phyloP scores from a whole-genome alignment of 2,113 vertebrate species.

The Lonchura striata region DNA sequence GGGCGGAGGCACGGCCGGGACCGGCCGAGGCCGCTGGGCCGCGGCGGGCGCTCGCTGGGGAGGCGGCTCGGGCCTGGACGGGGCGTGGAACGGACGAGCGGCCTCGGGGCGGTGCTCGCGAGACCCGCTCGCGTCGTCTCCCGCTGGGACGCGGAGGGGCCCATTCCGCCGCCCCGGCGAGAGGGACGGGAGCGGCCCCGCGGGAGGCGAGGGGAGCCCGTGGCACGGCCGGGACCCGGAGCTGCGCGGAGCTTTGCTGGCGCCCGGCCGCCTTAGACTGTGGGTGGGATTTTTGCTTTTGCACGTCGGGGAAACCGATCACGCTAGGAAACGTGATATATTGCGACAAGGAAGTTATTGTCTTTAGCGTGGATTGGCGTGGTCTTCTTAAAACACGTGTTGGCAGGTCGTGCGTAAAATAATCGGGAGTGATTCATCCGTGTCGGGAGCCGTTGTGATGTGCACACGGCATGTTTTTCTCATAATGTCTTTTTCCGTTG shows the following conservation, averaged over 20 bases:
- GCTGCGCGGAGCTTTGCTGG: not conserved
- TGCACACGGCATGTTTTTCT: not conserved
- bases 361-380: not conserved
- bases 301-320: accelerated
- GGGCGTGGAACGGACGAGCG: not conserved
- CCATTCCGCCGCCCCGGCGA: not conserved
- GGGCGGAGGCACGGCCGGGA: not conserved
- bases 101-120: not conserved
- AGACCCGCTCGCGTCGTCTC: not conserved
- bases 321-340: too few species aligned
- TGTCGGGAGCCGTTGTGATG: not conserved
- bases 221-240: not conserved
- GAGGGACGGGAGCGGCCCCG: not conserved
- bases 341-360: not conserved
- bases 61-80: not conserved
- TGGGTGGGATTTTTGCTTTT: not conserved
- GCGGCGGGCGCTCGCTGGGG: not conserved
- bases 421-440: not conserved
- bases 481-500: not conserved
- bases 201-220: not conserved
- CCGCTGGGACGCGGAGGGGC: not conserved
- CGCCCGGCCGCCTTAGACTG: not conserved
- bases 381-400: not conserved
- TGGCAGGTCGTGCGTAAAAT: not conserved
- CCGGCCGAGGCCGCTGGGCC: not conserved